Evolutionary conservation across 2,888 invertebrate genomes (phyloP).

Genomic region (Drosophila atroscutellata): DNA sequence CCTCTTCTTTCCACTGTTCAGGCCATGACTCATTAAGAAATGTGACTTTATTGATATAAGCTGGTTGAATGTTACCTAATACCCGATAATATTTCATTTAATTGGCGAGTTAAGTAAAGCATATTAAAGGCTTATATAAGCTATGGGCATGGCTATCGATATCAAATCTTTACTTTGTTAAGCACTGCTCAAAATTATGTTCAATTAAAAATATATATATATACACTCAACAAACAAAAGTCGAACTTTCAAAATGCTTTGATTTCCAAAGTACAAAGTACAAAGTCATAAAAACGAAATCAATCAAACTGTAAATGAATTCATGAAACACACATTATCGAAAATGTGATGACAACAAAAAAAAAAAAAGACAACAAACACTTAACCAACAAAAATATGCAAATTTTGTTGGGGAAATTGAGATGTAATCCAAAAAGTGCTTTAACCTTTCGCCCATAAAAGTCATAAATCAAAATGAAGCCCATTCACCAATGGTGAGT

Average conservation of each 20-base stretch:
- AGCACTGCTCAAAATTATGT: neutral
- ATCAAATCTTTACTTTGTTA: neutral
- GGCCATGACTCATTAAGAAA: conserved; percentile 50
- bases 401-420: conserved; percentile 31
- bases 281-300: neutral
- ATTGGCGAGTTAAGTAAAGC: conserved; percentile 1
- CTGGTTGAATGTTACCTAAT: conserved; percentile 20
- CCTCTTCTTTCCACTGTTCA: conserved; percentile 4
- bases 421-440: conserved; percentile 30
- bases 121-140: neutral
- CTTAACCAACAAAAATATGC: conserved; percentile 37
- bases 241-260: neutral
- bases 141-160: neutral
- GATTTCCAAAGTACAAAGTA: neutral
- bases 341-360: conserved; percentile 13
- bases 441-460: conserved; percentile 50
- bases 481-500: conserved; percentile 35
- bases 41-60: conserved; percentile 19
- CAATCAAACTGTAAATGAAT: conserved; percentile 21
- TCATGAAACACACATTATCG: conserved; percentile 28
- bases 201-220: no score
- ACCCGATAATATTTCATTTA: conserved; percentile 19
- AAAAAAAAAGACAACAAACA: conserved; percentile 1
- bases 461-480: conserved; percentile 28
- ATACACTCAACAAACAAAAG: neutral